Percentiles rank a stretch among this genome's conserved stretches.
These are phyloP conservation scores for Formica aserva DNA, from an alignment of 2,888 invertebrate species.

Conservation along the genomic window DNA sequence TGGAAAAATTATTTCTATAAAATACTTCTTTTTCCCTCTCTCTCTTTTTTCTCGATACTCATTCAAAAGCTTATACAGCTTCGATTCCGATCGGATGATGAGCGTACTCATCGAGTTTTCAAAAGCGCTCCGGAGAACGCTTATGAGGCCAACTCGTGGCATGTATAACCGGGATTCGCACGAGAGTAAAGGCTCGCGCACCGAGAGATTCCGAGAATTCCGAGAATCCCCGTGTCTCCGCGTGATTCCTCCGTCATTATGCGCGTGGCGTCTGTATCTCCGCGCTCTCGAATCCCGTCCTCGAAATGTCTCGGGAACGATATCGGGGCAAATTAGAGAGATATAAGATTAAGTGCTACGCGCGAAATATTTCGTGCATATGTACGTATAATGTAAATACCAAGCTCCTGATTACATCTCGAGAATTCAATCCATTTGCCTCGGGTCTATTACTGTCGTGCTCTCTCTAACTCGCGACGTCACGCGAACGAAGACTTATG, in stretches of 20 bases:
- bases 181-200: constrained; percentile 50
- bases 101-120: constrained; percentile 39
- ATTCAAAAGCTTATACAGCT: constrained; percentile 64
- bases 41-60: constrained; percentile 15
- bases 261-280: constrained; percentile 51
- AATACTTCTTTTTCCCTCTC: neutral
- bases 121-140: constrained; percentile 23
- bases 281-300: neutral
- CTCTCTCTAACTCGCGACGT: neutral
- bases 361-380: neutral
- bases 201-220: constrained; percentile 52
- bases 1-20: constrained; percentile 44
- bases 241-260: constrained; percentile 42
- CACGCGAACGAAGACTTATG: neutral
- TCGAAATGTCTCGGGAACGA: neutral
- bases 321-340: neutral
- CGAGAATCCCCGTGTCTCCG: constrained; percentile 22
- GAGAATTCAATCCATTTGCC: neutral
- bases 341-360: neutral
- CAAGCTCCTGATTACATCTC: neutral
- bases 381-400: neutral
- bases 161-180: constrained; percentile 52
- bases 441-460: neutral
- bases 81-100: constrained; percentile 59
- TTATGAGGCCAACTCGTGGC: neutral